Percentiles rank a stretch among this genome's conserved stretches.
phyloP scores from a whole-genome alignment of 2,888 invertebrate genomes.

The Adela reaumurella region DNA sequence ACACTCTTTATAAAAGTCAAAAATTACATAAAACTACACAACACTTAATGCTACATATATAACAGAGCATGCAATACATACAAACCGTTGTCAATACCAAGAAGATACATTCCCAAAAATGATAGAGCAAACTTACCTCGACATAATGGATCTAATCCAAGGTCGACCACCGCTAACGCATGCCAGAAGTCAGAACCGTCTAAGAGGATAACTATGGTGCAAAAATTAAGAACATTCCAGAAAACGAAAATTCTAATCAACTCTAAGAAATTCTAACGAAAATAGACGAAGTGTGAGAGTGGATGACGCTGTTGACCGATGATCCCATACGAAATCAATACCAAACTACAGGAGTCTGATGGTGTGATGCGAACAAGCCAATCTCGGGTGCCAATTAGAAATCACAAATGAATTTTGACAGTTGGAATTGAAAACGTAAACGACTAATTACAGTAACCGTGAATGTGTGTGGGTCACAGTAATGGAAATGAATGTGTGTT shows the following conservation, averaged over 20 bases:
- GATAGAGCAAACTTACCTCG: neutral
- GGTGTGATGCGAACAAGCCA: neutral
- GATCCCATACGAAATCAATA: constrained; percentile 18
- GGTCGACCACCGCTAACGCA: neutral
- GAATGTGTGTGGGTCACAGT: too few species aligned
- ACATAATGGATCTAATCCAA: neutral
- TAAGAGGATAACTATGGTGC: neutral
- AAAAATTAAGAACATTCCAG: neutral
- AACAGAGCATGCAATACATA: neutral
- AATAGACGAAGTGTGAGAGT: constrained; percentile 38
- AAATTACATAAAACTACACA: too few species aligned
- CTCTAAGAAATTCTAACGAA: constrained; percentile 25
- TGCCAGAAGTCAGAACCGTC: neutral
- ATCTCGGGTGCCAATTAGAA: neutral
- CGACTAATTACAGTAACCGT: too few species aligned
- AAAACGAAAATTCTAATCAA: neutral
- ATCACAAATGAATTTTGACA: too few species aligned
- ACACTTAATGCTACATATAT: too few species aligned
- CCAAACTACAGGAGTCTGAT: neutral
- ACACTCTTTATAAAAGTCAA: too few species aligned
- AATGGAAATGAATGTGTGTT: too few species aligned
- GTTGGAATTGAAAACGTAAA: too few species aligned
- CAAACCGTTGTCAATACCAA: too few species aligned
- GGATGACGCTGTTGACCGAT: constrained; percentile 26
- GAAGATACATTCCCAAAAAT: neutral